Evolutionary conservation across 2,888 invertebrate species (phyloP), one percentile per base, ranked within the genome.

Genomic region (Microplitis manilae): DNA sequence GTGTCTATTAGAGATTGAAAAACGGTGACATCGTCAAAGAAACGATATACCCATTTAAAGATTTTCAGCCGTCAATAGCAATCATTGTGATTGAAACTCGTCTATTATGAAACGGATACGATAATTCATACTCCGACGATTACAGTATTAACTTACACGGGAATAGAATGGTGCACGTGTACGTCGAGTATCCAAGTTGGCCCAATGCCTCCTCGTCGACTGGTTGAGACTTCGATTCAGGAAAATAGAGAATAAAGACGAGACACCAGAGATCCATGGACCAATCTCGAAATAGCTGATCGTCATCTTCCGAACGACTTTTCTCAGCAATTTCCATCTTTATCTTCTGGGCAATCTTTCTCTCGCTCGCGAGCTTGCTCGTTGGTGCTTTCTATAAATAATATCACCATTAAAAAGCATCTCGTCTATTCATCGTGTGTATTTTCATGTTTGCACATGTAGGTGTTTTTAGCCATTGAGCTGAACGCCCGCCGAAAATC

Each of bases 241-340:
- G 62, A 38, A 65, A 20, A 75, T 39, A 77, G 20, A 73, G 61
- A 64, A 20, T 41, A 60, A 30, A 41, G 61, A 72, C 1, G 41
- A 67, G 17, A 70, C n/a, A 39, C 69, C 41, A 68, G 41, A 72
- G 75, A 38, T 30, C 38, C 65, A 13, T 77, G 69, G 76, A 73
- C 72, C 59, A 71, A 78, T 83, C 84, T 83, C 81, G 82, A 85
- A 86, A 86, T 86, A 86, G 85, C 85, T 69, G 81, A 85, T 83
- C 84, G 83, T 82, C 85, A 82, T 83, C 81, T 81, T 81, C 78
- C 77, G 73, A 77, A 79, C 65, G 79, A 83, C 82, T 84, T 83
- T 84, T 79, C 83, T 81, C 80, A 78, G 83, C 50, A 50, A 50
- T 50, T 13, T 50, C 13, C 50, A 50, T 50, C 50, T 50, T 50